Base-by-base conservation (phyloP, 2,888 invertebrate species). In the Pollenia griseotomentosa region DNA sequence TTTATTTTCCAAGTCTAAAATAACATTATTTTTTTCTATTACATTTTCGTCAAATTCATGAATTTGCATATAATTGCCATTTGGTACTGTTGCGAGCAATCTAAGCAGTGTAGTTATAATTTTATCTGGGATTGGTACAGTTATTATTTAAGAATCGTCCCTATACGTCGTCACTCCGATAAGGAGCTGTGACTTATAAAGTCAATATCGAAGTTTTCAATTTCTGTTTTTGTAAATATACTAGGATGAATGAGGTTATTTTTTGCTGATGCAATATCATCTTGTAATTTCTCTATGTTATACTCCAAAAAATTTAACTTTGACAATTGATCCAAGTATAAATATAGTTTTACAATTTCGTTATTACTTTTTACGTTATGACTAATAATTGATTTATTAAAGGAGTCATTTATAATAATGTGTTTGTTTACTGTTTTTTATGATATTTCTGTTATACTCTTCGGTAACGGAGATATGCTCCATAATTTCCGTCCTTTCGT, bases 261-360 rank as follows among this genome's bases (percentile, higher is more conserved):
- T 48, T 46, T 66, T 46, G 66, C 66, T 2, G 66, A 46, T 66
- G 46, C 48, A 48, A 66, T 66, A 12, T 68, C 23, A 9, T 68
- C 68, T 6, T 68, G 68, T n/a, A 68, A 33, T 68, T 53, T 70
- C 10, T 70, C 70, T 53, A 70, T 70, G 55, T 53, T 16, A 23
- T 70, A 11, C 11, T 70, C 70, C 6, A 70, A 40, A 14, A 70
- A 33, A 10, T 16, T 70, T 53, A 70, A 70, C 12, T 70, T 70
- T 4, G 53, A 70, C 9, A 70, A 70, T 53, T 66, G 66, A 8
- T 66, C 66, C 8, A 66, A 66, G 48, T 66, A 66, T 14, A 66
- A 51, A 12, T 65, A 65, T 23, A 2, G 65, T 65, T 46, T 65
- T 46, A 65, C 46, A 11, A 65, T 46, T 46, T 46, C 46, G 11